phyloP scores from a whole-genome alignment of 2,888 invertebrate genomes.

The Xylocampa areola region DNA sequence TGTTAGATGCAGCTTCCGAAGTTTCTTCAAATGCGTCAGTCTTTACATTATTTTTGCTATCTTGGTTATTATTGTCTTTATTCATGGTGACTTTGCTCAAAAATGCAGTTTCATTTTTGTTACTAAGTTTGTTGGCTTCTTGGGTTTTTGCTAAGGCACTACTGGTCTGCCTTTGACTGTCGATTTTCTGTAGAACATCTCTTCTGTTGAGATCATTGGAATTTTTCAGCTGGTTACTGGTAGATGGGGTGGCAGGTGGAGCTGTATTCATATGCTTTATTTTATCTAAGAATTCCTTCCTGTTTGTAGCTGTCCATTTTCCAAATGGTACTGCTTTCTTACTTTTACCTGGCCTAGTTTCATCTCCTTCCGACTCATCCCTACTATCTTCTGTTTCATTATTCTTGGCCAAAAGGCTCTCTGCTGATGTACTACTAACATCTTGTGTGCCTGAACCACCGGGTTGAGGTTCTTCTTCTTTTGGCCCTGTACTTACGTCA shows the following conservation, averaged over 20 bases:
- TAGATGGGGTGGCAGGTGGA: constrained; percentile 59
- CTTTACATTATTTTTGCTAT: constrained; percentile 58
- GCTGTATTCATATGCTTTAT: constrained; percentile 78
- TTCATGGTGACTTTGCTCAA: constrained; percentile 66
- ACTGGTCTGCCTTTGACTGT: constrained; percentile 79
- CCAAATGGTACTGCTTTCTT: constrained; percentile 85
- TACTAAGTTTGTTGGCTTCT: constrained; percentile 69
- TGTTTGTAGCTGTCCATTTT: constrained; percentile 85
- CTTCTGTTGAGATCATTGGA: constrained; percentile 85
- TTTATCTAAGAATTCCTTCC: constrained; percentile 84
- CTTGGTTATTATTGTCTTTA: constrained; percentile 51
- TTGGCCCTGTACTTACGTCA: constrained; percentile 38
- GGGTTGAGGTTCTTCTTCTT: constrained; percentile 39
- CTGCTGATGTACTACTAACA: constrained; percentile 41
- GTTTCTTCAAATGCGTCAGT: constrained; percentile 42
- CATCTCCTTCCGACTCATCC: constrained; percentile 37
- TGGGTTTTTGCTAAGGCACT: constrained; percentile 72
- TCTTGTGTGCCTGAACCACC: constrained; percentile 32
- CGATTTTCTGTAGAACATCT: constrained; percentile 84
- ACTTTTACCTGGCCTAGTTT: constrained; percentile 70
- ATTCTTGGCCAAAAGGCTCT: constrained; percentile 16
- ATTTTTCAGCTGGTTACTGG: constrained; percentile 83
- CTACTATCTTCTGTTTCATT: constrained; percentile 40
- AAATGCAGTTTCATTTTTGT: constrained; percentile 77
- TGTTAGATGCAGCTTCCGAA: constrained; percentile 41